Evolutionary conservation across 2,797 vertebrate species (phyloP).

Genomic region (Pagetopsis macropterus): DNA sequence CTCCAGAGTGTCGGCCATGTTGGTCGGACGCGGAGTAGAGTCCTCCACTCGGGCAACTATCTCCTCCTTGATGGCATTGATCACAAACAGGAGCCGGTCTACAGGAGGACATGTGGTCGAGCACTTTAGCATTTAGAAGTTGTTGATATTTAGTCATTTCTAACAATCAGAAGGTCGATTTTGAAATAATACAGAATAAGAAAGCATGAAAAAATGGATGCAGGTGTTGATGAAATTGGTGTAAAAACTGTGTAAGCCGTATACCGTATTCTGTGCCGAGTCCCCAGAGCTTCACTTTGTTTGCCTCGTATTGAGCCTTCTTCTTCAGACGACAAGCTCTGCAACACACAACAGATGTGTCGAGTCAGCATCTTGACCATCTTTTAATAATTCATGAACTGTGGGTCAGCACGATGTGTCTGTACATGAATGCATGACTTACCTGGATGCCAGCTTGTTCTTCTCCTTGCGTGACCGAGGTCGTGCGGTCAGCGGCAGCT

Average conservation of each 20-base stretch:
- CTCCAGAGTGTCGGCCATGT: conserved; percentile 95
- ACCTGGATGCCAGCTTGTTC: conserved; percentile 99
- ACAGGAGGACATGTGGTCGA: conserved; percentile 38
- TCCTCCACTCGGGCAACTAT: conserved; percentile 94
- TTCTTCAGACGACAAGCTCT: conserved; percentile 99
- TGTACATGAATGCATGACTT: conserved; percentile 19
- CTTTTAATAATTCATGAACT: neutral
- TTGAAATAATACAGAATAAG: neutral
- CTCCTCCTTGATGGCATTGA: conserved; percentile 98
- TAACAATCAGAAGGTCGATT: neutral
- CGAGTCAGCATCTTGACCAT: neutral
- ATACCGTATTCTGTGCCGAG: conserved; percentile 99
- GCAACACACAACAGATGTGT: conserved; percentile 40
- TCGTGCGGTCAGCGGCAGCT: conserved; percentile 94
- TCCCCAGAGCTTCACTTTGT: conserved; percentile 99
- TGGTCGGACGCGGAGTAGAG: conserved; percentile 88
- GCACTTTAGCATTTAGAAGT: neutral
- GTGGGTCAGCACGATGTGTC: neutral
- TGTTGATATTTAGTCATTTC: neutral
- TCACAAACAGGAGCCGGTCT: conserved; percentile 98
- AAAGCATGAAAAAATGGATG: neutral
- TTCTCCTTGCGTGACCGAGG: conserved; percentile 98
- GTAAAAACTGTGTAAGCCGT: conserved; percentile 20
- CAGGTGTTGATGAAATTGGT: neutral
- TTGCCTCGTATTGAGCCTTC: conserved; percentile 99